These are phyloP conservation scores for Montipora foliosa DNA, from an alignment of 64 coral and sea anemone species.

Conservation along the genomic window DNA sequence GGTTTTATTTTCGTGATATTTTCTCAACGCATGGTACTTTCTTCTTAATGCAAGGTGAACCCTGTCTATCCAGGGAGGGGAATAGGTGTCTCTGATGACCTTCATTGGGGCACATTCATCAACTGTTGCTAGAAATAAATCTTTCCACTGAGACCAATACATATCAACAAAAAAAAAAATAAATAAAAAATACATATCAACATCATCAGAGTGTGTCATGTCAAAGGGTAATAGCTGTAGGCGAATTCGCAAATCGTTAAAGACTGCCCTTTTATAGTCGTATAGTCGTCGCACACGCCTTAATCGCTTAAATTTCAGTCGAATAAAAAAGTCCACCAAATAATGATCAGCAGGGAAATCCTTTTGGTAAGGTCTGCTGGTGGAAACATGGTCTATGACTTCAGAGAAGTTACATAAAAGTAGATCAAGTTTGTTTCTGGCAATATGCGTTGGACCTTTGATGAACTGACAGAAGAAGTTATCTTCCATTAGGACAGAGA, in stretches of 20 bases:
- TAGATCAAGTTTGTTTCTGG: constrained; percentile 55
- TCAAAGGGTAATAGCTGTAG: no score
- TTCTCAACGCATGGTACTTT: neutral
- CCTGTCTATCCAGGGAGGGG: no score
- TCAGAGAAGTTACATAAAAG: constrained; percentile 48
- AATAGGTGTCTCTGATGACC: no score
- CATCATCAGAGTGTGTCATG: no score
- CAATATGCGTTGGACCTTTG: constrained; percentile 51
- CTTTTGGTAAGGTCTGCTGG: neutral
- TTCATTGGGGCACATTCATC: no score
- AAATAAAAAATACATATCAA: no score
- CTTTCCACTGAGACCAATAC: no score
- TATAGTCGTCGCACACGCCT: constrained; percentile 3
- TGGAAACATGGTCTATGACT: constrained; percentile 12
- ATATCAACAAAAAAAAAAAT: no score
- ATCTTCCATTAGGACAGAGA: constrained; percentile 34
- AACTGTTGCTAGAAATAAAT: no score
- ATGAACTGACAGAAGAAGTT: constrained; percentile 49
- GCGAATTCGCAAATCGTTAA: no score
- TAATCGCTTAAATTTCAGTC: constrained; percentile 41
- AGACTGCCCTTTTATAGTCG: no score
- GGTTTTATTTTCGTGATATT: constrained; percentile 37
- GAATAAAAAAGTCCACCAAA: constrained; percentile 47
- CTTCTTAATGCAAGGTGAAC: no score
- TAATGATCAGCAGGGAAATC: constrained; percentile 14